Evolutionary conservation across 30 jellyfish, hydroid and myxozoan genomes (phyloP), one percentile per base, ranked within the genome.

Genomic region (Cassiopea andromeda): DNA sequence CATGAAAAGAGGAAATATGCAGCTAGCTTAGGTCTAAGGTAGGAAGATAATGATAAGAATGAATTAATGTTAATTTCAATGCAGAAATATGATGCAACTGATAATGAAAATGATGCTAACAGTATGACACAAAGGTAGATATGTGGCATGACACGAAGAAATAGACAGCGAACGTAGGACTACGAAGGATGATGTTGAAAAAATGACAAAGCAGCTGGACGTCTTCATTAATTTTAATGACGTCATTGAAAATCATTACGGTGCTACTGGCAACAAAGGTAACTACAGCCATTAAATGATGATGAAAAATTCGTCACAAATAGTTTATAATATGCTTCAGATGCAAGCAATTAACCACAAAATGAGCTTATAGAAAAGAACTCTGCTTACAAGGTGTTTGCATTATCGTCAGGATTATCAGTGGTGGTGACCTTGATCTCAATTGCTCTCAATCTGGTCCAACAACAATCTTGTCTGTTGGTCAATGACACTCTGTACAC

Each of bases 391-490:
- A 83, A 44, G 7, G 85, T 73, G 54, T 86, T 86, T 0, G 89
- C 89, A 1, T 54, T 70, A 44, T 87, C 88, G 78, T 76, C 76
- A 10, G 12, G 10, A 38, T 75, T 66, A 58, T 86, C 93, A 64
- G 44, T 71, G 44, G 78, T 88, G 12, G 90, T 89, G 38, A 88
- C 95, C 43, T 71, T 78, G 81, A 88, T 69, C 38, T 88, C 90
- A 47, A 88, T 47, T 19, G 43, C 68, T 5, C 95, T 48, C 74
- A 88, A 73, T 72, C 95, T 57, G 48, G 19, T 54, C 95, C 95
- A 79, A 75, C 95, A 88, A 47, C 95, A 88, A 71, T 88, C 95
- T 3, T 54, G 87, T 57, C 95, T 79, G 82, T 70, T 88, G 3
- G 95, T 46, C 38, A 88, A 48, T 17, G 77, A 71, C 5, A 88